Percentiles rank a stretch among this genome's conserved stretches.
Evolutionary conservation across 2,797 vertebrate genomes (phyloP).

Genomic region (Pangasius sanitwongsei): DNA sequence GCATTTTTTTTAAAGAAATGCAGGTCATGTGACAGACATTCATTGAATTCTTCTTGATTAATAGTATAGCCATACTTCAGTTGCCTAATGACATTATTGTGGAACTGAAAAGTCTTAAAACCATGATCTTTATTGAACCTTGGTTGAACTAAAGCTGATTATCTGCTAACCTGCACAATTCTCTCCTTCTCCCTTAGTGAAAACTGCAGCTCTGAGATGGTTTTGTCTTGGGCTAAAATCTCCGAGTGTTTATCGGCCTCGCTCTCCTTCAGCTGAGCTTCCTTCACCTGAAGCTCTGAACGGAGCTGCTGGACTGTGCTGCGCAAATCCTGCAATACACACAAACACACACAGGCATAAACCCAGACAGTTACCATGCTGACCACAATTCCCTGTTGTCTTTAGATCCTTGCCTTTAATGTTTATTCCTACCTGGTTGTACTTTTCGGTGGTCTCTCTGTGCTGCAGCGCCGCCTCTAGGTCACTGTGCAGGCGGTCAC

Average conservation of each 20-base stretch:
- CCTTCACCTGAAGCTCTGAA: conserved; percentile 83
- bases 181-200: conserved; percentile 83
- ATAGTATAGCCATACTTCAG: neutral
- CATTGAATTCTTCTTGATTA: too few relatives aligned
- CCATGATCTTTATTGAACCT: neutral
- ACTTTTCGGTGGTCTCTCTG: conserved; percentile 85
- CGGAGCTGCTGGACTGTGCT: conserved; percentile 80
- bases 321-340: conserved; percentile 80
- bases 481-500: conserved; percentile 78
- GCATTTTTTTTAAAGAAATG: neutral
- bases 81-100: neutral
- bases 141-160: neutral
- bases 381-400: neutral
- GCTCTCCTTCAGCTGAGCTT: conserved; percentile 74
- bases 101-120: neutral
- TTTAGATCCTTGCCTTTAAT: too few relatives aligned
- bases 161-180: conserved; percentile 79
- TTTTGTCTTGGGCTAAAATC: conserved; percentile 77
- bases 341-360: neutral
- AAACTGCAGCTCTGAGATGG: conserved; percentile 73
- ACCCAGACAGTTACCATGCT: neutral
- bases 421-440: conserved; percentile 83
- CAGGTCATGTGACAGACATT: neutral
- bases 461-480: conserved; percentile 84
- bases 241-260: conserved; percentile 76